Evolutionary conservation across 1,140 invertebrate species (phyloP).

Genomic region (Pygmarrhopalites habei): DNA sequence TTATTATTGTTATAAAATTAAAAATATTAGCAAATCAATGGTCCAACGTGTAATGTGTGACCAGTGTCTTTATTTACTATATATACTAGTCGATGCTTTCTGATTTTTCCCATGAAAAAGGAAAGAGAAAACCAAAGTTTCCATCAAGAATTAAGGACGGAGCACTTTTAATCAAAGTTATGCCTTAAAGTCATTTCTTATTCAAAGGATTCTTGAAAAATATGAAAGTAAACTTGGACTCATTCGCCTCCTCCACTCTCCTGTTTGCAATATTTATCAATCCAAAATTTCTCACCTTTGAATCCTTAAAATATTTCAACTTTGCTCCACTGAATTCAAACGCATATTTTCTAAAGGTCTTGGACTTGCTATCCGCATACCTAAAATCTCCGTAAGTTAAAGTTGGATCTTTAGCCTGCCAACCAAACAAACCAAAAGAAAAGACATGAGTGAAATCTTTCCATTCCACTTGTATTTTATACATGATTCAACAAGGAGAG

Average conservation of each 20-base stretch:
- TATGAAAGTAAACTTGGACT: conserved; percentile 2
- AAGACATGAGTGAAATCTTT: not conserved
- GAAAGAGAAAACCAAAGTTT: conserved; percentile 3
- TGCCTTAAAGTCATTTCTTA: not conserved
- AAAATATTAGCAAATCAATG: too few relatives aligned
- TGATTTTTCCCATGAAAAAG: too few relatives aligned
- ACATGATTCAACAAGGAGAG: not conserved
- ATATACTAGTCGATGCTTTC: too few relatives aligned
- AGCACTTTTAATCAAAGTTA: conserved; percentile 4
- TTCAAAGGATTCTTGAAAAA: not conserved
- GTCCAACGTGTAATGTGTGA: too few relatives aligned
- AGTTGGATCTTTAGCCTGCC: conserved; percentile 51
- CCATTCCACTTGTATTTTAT: not conserved
- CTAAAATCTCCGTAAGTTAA: conserved; percentile 62
- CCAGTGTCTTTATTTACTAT: too few relatives aligned
- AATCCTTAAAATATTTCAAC: conserved; percentile 72
- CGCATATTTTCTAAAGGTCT: conserved; percentile 63
- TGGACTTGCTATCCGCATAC: conserved; percentile 67
- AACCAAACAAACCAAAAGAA: conserved; percentile 18
- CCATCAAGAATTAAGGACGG: conserved; percentile 5
- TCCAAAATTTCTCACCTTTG: conserved; percentile 49
- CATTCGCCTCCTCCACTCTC: not conserved
- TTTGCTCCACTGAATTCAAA: conserved; percentile 71
- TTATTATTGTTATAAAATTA: too few relatives aligned
- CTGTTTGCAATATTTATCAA: conserved; percentile 1